These are phyloP conservation scores for Norana najaformis DNA, from an alignment of 2,888 invertebrate genomes.

Conservation along the genomic window DNA sequence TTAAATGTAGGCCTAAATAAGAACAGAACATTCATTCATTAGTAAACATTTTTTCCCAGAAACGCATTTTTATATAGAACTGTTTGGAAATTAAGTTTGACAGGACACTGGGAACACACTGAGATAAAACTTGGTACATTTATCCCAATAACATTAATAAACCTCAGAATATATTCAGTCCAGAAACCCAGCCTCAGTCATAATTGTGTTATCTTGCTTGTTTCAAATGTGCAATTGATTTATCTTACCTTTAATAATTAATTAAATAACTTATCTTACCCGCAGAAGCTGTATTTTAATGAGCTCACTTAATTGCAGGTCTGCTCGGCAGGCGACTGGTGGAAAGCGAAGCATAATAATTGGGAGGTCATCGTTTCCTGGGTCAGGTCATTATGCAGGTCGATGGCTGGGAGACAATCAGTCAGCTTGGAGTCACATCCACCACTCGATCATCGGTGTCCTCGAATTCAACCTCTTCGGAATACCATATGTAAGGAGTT, in stretches of 20 bases:
- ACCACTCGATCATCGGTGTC: constrained; percentile 68
- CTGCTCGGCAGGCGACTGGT: constrained; percentile 44
- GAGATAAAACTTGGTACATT: no score
- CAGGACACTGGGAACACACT: no score
- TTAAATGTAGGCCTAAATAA: no score
- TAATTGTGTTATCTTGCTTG: not conserved
- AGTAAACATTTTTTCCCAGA: no score
- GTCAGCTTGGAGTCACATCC: constrained; percentile 52
- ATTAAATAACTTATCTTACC: not conserved
- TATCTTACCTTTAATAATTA: not conserved
- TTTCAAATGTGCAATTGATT: not conserved
- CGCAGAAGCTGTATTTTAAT: not conserved
- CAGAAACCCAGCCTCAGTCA: no score
- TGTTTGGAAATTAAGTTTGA: no score
- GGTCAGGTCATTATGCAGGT: constrained; percentile 54
- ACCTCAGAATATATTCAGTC: no score
- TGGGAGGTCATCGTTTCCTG: constrained; percentile 63
- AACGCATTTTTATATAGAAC: no score
- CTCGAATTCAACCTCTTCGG: constrained; percentile 78
- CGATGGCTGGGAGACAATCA: constrained; percentile 61
- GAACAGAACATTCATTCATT: no score
- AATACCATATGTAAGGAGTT: constrained; percentile 70
- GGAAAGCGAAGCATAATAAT: constrained; percentile 67
- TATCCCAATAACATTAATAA: no score
- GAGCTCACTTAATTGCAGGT: constrained; percentile 23